Percentiles rank a stretch among this genome's conserved stretches.
Conservation (phyloP, 2,797 vertebrate species). For the Lutjanus argentimaculatus region DNA sequence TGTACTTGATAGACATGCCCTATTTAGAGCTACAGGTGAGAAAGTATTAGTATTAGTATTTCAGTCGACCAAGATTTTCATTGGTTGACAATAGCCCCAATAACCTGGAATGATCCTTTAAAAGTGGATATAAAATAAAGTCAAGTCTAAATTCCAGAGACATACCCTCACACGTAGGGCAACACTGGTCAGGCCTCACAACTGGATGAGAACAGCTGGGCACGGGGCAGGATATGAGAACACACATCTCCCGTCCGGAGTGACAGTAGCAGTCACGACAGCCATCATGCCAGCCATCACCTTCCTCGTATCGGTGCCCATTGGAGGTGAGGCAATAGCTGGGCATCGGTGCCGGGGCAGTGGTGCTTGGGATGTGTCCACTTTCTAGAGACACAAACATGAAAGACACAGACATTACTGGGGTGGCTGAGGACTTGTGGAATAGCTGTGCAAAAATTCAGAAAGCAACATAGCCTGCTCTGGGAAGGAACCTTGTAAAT, state of each 20-base stretch:
- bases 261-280: conserved; percentile 89
- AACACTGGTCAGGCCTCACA: conserved; percentile 86
- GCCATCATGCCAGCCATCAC: conserved; percentile 88
- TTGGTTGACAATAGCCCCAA: too few species aligned
- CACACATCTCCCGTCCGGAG: conserved; percentile 88
- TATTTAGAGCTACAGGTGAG: too few species aligned
- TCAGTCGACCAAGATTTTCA: too few species aligned
- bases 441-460: conserved; percentile 12
- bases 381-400: conserved; percentile 74
- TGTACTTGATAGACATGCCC: too few species aligned
- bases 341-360: conserved; percentile 51
- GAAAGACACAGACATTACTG: conserved; percentile 24
- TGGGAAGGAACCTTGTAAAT: conserved; percentile 12
- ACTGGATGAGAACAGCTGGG: conserved; percentile 85
- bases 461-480: conserved; percentile 6
- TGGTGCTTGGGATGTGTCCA: conserved; percentile 65
- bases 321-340: conserved; percentile 83
- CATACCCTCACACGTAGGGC: conserved; percentile 88
- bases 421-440: neutral
- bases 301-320: conserved; percentile 84
- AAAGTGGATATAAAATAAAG: neutral
- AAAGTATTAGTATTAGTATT: too few species aligned
- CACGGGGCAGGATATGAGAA: conserved; percentile 87
- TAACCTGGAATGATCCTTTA: neutral
- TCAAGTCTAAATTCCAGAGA: neutral